These are phyloP conservation scores for Morone saxatilis DNA, from an alignment of 2,113 vertebrate genomes.

Conservation along the genomic window DNA sequence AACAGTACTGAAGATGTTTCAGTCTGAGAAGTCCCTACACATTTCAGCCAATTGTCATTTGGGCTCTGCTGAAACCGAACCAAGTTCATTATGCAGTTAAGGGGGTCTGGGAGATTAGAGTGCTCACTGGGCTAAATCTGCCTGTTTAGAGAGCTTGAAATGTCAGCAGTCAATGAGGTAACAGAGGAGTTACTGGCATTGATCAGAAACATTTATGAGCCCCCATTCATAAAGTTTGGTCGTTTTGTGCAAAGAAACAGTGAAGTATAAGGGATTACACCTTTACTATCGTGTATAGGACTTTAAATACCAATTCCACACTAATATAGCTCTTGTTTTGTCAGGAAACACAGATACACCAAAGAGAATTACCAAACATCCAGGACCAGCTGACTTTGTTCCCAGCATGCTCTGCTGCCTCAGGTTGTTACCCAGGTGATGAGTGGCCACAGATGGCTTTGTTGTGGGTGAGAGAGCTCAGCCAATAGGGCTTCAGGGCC, in stretches of 20 bases:
- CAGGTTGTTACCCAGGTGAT: slow-evolving; percentile 79
- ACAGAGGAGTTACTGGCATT: slow-evolving; percentile 8
- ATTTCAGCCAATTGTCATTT: background rate
- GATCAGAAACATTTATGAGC: background rate
- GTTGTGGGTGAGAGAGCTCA: slow-evolving; percentile 74
- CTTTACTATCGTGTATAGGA: background rate
- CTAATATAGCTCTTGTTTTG: background rate
- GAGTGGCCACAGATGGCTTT: slow-evolving; percentile 75
- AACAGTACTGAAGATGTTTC: background rate
- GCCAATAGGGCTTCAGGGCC: slow-evolving; percentile 65
- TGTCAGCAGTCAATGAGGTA: background rate
- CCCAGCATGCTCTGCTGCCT: slow-evolving; percentile 70
- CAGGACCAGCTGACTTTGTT: slow-evolving; percentile 53
- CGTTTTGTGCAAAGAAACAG: slow-evolving; percentile 3
- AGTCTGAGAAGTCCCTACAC: background rate
- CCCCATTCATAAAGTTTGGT: background rate
- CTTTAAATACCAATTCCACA: background rate
- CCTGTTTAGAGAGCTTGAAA: background rate
- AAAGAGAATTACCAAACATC: slow-evolving; percentile 44
- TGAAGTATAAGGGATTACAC: background rate
- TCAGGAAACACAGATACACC: slow-evolving; percentile 1
- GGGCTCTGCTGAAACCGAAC: slow-evolving; percentile 3
- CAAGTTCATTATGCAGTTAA: slow-evolving; percentile 22
- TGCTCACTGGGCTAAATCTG: background rate
- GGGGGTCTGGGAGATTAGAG: slow-evolving; percentile 1